These are phyloP conservation scores for Globia sparganii DNA, from an alignment of 2,888 invertebrate species.

Conservation along the genomic window DNA sequence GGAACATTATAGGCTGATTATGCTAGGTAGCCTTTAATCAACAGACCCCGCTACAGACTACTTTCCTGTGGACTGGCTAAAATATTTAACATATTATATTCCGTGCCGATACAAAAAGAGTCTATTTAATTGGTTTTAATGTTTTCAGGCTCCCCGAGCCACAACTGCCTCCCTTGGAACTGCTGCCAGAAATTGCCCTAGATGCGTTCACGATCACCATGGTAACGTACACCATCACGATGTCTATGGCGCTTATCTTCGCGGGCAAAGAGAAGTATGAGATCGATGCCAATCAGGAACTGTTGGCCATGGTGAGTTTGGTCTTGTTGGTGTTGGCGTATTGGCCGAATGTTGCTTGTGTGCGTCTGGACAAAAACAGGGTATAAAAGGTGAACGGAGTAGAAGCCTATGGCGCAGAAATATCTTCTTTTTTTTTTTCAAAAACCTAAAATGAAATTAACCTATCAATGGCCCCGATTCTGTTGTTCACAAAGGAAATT, in stretches of 20 bases:
- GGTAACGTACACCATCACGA: constrained; percentile 94
- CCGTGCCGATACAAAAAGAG: not conserved
- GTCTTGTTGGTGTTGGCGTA: constrained; percentile 3
- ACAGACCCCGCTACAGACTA: too few relatives aligned
- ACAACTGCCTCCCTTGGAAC: constrained; percentile 90
- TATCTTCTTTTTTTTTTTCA: not conserved
- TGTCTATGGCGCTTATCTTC: constrained; percentile 95
- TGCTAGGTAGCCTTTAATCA: too few relatives aligned
- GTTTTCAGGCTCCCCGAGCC: constrained; percentile 92
- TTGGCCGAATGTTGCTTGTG: constrained; percentile 5
- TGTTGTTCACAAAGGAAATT: too few relatives aligned
- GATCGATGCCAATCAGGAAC: constrained; percentile 94
- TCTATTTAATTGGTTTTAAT: not conserved
- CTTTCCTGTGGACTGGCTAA: not conserved
- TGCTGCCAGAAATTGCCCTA: constrained; percentile 91
- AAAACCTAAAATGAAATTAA: not conserved
- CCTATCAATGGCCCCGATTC: too few relatives aligned
- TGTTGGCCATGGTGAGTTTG: constrained; percentile 92
- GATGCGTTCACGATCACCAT: constrained; percentile 93
- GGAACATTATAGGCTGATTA: too few relatives aligned
- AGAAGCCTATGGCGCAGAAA: not conserved
- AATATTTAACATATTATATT: not conserved
- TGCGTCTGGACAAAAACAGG: not conserved
- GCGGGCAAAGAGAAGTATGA: constrained; percentile 94
- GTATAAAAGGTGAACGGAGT: not conserved